Evolutionary conservation across 2,888 invertebrate species (phyloP), one percentile per base, ranked within the genome.

Genomic region (Lampropteryx suffumata): DNA sequence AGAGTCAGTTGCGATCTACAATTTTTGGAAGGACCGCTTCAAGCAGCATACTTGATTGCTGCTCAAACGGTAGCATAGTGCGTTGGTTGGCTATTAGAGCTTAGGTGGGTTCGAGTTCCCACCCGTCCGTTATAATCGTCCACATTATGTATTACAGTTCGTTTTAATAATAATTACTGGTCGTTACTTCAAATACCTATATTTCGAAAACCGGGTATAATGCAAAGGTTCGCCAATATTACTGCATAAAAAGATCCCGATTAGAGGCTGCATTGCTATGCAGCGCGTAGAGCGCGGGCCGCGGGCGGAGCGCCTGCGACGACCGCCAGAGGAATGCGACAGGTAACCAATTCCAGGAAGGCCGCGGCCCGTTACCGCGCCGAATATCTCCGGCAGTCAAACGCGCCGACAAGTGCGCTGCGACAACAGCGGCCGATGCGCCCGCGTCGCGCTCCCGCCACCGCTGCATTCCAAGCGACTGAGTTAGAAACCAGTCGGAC

Each of bases 261-360:
- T 74, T 76, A 75, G 74, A 73, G 71, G 73, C 66, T 74, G 82
- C 76, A 79, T 76, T 71, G 77, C 70, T 72, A 72, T 80, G 81
- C 77, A 76, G 62, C 53, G 61, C 59, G 57, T 56, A 14, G 56
- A 17, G 62, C 34, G 62, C 50, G 58, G 52, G 28, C 11, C 21
- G 57, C 50, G 48, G 60, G 68, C 64, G 67, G 66, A 61, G 74
- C 73, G 67, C 70, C 70, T 64, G 78, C 74, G 67, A 70, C 76
- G 79, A 69, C 85, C 83, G 82, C 77, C 82, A 74, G 65, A 77
- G 87, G 89, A 89, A 89, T 89, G 89, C 87, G 82, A 87, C 89
- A 90, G 89, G 89, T 90, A 90, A 86, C 87, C 87, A 82, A 84
- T 90, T 89, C 89, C 88, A 80, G 86, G 89, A 89, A 90, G 88